A percentile compares a stretch with the other conserved stretches of the same genome.
Conservation (phyloP, 1,140 invertebrate genomes). For the Drosophila tristis region DNA sequence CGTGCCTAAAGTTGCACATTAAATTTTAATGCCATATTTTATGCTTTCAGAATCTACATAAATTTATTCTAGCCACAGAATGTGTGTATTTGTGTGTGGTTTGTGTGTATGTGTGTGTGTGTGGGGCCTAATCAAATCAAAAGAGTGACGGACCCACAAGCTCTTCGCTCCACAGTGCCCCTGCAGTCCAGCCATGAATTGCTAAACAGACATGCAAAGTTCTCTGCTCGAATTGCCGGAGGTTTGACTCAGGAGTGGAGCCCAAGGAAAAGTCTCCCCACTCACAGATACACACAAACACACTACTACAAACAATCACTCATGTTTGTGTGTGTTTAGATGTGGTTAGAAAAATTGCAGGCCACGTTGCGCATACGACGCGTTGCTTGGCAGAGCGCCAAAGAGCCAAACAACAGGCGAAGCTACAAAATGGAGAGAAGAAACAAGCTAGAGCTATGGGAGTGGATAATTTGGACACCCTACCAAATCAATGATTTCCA, state of each 20-base stretch:
- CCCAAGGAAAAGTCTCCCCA: slow-evolving; percentile 14
- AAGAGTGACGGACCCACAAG: slow-evolving; percentile 48
- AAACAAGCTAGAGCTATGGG: too few species aligned
- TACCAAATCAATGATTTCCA: too few species aligned
- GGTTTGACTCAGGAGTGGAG: slow-evolving; percentile 18
- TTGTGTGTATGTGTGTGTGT: slow-evolving; percentile 26
- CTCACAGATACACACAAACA: too few species aligned
- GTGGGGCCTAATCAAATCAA: slow-evolving; percentile 73
- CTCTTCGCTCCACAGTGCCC: background rate
- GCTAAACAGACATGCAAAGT: slow-evolving; percentile 73
- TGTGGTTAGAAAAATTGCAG: slow-evolving; percentile 49
- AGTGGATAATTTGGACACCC: too few species aligned
- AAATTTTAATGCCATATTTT: slow-evolving; percentile 81
- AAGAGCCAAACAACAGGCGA: slow-evolving; percentile 18
- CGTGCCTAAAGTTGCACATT: slow-evolving; percentile 71
- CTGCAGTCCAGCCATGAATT: slow-evolving; percentile 52
- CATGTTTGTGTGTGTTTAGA: slow-evolving; percentile 27
- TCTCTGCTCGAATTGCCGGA: slow-evolving; percentile 28
- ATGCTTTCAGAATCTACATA: slow-evolving; percentile 75
- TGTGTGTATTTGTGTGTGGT: slow-evolving; percentile 18
- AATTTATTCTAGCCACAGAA: slow-evolving; percentile 53
- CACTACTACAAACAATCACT: slow-evolving; percentile 13
- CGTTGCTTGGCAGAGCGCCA: slow-evolving; percentile 57
- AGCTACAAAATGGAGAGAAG: background rate
- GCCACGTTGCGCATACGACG: slow-evolving; percentile 57